phyloP scores from a whole-genome alignment of 2,113 vertebrate genomes.

The Poeciliopsis retropinna region DNA sequence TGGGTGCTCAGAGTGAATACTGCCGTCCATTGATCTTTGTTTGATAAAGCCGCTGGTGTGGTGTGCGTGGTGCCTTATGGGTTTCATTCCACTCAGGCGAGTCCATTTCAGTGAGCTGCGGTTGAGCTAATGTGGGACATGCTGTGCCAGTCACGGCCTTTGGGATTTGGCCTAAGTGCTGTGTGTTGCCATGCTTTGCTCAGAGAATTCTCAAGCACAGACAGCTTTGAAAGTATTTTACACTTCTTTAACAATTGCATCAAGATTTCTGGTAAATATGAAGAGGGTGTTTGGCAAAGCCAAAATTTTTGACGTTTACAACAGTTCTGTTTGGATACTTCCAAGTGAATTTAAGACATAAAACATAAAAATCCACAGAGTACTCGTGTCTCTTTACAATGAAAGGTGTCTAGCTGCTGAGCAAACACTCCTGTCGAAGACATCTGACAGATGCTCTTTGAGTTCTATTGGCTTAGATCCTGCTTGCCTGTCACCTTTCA shows the following conservation, averaged over 20 bases:
- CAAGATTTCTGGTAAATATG: conserved; percentile 19
- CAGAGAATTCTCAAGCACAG: conserved; percentile 69
- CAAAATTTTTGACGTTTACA: conserved; percentile 11
- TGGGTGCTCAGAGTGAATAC: conserved; percentile 75
- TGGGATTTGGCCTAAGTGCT: conserved; percentile 80
- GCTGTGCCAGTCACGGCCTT: conserved; percentile 81
- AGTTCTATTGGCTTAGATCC: conserved; percentile 80
- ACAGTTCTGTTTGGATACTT: conserved; percentile 8
- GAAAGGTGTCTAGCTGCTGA: conserved; percentile 73
- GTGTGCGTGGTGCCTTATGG: conserved; percentile 78
- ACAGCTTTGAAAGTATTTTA: conserved; percentile 66
- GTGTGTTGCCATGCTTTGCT: conserved; percentile 75
- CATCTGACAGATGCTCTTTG: conserved; percentile 78
- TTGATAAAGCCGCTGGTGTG: conserved; percentile 78
- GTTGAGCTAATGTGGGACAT: conserved; percentile 81
- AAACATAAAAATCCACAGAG: conserved; percentile 17
- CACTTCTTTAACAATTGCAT: conserved; percentile 55
- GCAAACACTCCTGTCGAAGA: conserved; percentile 76
- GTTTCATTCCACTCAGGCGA: conserved; percentile 82
- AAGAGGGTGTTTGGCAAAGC: not conserved
- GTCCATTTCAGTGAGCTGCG: conserved; percentile 80
- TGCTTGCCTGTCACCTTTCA: conserved; percentile 81
- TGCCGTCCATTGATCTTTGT: conserved; percentile 80
- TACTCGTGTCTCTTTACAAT: conserved; percentile 56
- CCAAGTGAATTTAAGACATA: not conserved